A percentile compares a stretch with the other conserved stretches of the same genome.
Evolutionary conservation across 1,140 invertebrate species (phyloP).

Genomic region (Brachionus plicatilis): DNA sequence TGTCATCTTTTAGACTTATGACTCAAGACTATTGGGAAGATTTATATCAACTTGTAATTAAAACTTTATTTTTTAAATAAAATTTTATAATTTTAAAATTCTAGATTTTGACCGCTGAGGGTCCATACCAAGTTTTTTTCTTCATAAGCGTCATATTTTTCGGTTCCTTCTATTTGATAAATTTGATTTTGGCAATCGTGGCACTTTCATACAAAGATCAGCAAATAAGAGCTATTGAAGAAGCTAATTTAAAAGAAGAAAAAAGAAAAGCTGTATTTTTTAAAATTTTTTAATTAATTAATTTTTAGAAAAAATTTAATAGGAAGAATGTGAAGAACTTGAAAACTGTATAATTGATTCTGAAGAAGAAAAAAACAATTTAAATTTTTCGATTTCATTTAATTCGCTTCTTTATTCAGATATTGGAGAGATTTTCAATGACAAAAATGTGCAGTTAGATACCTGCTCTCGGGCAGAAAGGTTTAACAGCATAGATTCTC

Average conservation of each 20-base stretch:
- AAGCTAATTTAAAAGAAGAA: conserved; percentile 30
- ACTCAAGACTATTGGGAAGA: conserved; percentile 98
- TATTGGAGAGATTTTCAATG: neutral
- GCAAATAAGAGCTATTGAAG: conserved; percentile 40
- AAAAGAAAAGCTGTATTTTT: conserved; percentile 20
- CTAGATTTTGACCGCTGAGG: conserved; percentile 80
- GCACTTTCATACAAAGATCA: conserved; percentile 98
- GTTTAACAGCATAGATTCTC: neutral
- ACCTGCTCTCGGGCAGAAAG: neutral
- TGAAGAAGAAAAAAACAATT: neutral
- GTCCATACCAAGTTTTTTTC: conserved; percentile 93
- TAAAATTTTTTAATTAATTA: too few relatives aligned
- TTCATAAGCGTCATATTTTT: conserved; percentile 97
- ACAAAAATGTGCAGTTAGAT: neutral
- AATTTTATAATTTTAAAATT: conserved; percentile 42
- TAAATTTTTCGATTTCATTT: neutral
- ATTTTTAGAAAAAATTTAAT: neutral
- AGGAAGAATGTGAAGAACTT: neutral
- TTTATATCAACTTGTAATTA: conserved; percentile 71
- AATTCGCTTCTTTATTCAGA: neutral
- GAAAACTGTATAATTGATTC: neutral
- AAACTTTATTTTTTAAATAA: neutral
- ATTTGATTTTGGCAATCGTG: conserved; percentile 97
- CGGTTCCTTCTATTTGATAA: conserved; percentile 95
- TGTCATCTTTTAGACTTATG: conserved; percentile 93